Base-by-base conservation (phyloP, 2,888 invertebrate genomes). In the Gandaritis pyraliata region DNA sequence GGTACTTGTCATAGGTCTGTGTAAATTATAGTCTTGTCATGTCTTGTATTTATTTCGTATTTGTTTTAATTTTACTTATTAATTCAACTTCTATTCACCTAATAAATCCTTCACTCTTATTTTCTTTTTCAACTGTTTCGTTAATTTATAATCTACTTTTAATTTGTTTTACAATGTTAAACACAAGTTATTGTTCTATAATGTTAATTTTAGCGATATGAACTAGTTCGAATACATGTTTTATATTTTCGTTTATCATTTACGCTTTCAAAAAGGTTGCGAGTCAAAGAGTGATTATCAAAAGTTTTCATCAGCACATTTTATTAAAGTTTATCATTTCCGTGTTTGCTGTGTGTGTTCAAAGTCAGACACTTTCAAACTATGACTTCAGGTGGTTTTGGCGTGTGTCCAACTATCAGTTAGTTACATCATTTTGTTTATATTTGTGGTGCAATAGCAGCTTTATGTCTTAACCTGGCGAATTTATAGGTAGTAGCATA, bases 321-420 rank as follows among this genome's bases (percentile, higher is more conserved):
- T 56, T 63, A 36, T 52, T 51, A 52, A 36, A 16, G 38, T 52
- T 59, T 51, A 55, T 59, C 56, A 64, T 52, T 47, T 63, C 55
- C 63, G 50, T 52, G 48, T n/a, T n/a, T n/a, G n/a, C n/a, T n/a
- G n/a, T n/a, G n/a, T n/a, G n/a, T n/a, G n/a, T 59, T 47, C 29
- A 41, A 45, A 23, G 49, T 43, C 39, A 39, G 23, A 23, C 23
- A 23, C 23, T 23, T 23, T 23, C 23, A 23, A 6, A 23, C 23
- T 23, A n/a, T n/a, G n/a, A 36, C 29, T 48, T 61, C 47, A 59
- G 63, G 59, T 64, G 51, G 47, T 43, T 58, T 59, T 64, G 63
- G 63, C 59, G n/a, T 29, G 16, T 30, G 16, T 23, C 63, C 63
- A 64, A 56, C 51, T 36, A 29, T 51, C n/a, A 29, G 55, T n/a